phyloP scores from a whole-genome alignment of 2,797 vertebrate genomes.

The Leptodactylus fallax region DNA sequence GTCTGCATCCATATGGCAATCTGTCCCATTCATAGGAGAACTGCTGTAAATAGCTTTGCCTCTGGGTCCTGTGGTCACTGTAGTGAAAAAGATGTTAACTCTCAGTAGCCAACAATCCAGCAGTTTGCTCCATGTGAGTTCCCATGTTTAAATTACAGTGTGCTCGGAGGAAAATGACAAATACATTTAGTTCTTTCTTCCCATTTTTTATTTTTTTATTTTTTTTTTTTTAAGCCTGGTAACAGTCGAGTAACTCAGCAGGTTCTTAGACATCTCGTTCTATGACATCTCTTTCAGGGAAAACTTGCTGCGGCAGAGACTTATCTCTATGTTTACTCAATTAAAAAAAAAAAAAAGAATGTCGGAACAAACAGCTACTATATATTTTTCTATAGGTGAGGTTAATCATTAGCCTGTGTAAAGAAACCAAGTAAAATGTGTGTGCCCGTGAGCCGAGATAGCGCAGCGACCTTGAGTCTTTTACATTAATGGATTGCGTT shows the following conservation, averaged over 20 bases:
- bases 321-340: constrained; percentile 68
- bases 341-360: constrained; percentile 64
- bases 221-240: constrained; percentile 49
- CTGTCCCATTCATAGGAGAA: constrained; percentile 84
- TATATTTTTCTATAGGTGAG: constrained; percentile 52
- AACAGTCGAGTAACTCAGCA: constrained; percentile 65
- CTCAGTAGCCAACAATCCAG: constrained; percentile 72
- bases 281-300: constrained; percentile 70
- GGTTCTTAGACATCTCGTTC: constrained; percentile 68
- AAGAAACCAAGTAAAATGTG: constrained; percentile 27
- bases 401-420: constrained; percentile 55
- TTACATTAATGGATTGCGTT: constrained; percentile 27
- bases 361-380: constrained; percentile 51
- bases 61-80: constrained; percentile 77
- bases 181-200: constrained; percentile 59
- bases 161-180: constrained; percentile 66
- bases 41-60: constrained; percentile 72
- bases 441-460: constrained; percentile 26
- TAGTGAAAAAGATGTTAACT: constrained; percentile 76
- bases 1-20: constrained; percentile 89
- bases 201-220: not conserved
- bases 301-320: constrained; percentile 67
- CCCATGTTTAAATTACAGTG: constrained; percentile 69
- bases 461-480: constrained; percentile 35
- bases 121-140: constrained; percentile 76